Evolutionary conservation across 2,113 vertebrate genomes (phyloP), one percentile per base, ranked within the genome.

Genomic region (Burhinus oedicnemus): DNA sequence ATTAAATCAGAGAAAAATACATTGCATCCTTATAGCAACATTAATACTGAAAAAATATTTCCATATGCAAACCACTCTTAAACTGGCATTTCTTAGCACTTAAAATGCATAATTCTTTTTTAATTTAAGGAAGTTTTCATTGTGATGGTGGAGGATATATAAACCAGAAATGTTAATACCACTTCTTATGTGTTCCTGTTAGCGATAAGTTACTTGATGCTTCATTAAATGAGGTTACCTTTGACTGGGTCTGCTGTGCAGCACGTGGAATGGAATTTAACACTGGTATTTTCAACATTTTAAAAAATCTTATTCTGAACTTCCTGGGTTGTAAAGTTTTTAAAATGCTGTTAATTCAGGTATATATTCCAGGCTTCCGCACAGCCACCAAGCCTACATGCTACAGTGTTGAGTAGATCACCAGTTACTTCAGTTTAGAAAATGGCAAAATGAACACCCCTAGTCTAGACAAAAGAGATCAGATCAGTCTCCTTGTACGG

Each of bases 401-500:
- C 34, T 55, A 0, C 9, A 22, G 13, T 69, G 32, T 13, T 13
- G 34, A 23, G 1, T 9, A n/a, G 49, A 15, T 42, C 47, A 38
- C 23, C 3, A 3, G 8, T 29, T 76, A n/a, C 47, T 86, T 76
- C 62, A 9, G 42, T 47, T 42, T 72, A 62, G 62, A 15, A 72
- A 51, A n/a, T 20, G 44, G 32, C 44, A 68, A 30, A 74, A 42
- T 11, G 4, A 79, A 5, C 79, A 47, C 64, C 32, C 17, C 13
- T 54, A 13, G 6, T 62, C 25, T 38, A n/a, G 62, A 25, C 2
- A 3, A 55, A 29, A 42, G 16, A n/a, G 83, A 26, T 42, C 6
- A 15, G 18, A 25, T 62, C 26, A 13, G 19, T 29, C 34, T 77
- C 29, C 58, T 42, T 49, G 42, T 58, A 3, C 0, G 0, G 40